phyloP scores from a whole-genome alignment of 1,140 invertebrate species.

The Episyrphus balteatus region DNA sequence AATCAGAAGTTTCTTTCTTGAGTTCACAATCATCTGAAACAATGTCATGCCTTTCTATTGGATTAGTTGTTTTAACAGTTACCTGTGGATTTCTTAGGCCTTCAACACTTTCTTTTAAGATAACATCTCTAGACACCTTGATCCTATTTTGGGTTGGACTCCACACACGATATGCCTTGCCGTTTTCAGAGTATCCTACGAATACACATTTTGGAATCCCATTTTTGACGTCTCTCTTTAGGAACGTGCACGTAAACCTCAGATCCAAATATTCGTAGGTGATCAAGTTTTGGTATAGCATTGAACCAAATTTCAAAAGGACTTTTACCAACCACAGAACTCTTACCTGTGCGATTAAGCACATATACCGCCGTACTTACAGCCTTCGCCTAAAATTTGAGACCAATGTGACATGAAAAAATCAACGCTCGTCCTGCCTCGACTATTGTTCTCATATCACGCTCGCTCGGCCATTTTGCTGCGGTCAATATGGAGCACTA shows the following conservation, averaged over 20 bases:
- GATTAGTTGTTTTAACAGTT: too few relatives aligned
- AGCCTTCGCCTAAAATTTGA: conserved; percentile 34
- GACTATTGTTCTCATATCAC: conserved; percentile 35
- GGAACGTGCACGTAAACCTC: conserved; percentile 31
- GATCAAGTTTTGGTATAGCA: conserved; percentile 16
- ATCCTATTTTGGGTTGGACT: conserved; percentile 9
- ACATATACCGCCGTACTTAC: conserved; percentile 30
- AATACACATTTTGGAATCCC: conserved; percentile 31
- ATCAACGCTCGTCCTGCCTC: conserved; percentile 36
- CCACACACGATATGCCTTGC: conserved; percentile 18
- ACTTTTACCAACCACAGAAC: conserved; percentile 17
- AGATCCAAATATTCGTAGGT: conserved; percentile 28
- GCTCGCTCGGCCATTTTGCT: conserved; percentile 40
- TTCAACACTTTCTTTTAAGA: conserved; percentile 2
- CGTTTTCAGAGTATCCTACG: conserved; percentile 30
- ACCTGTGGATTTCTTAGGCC: too few relatives aligned
- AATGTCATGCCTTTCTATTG: too few relatives aligned
- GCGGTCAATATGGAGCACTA: conserved; percentile 34
- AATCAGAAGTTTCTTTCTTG: too few relatives aligned
- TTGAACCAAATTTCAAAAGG: conserved; percentile 31
- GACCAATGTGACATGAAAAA: conserved; percentile 18
- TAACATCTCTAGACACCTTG: conserved; percentile 11
- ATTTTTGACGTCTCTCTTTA: conserved; percentile 30
- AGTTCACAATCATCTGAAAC: too few relatives aligned
- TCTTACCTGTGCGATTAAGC: conserved; percentile 33